Conservation (phyloP, 1,140 invertebrate species). For the Papilio dardanus region DNA sequence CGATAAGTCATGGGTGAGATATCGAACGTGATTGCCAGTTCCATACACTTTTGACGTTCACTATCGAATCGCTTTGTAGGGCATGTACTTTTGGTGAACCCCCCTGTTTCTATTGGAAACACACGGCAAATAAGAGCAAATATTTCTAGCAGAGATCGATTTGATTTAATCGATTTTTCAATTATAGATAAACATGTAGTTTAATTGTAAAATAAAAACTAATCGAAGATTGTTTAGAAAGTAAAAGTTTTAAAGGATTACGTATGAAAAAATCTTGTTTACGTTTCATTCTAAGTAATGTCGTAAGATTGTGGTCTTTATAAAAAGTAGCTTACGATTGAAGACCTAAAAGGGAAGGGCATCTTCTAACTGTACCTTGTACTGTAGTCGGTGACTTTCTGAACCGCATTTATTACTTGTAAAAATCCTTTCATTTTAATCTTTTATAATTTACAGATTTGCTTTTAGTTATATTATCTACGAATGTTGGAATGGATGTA, state of each 20-base stretch:
- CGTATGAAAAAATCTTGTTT: constrained; percentile 59
- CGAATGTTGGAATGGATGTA: too few relatives aligned
- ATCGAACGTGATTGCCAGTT: too few relatives aligned
- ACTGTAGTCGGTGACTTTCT: constrained; percentile 37
- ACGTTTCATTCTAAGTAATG: constrained; percentile 64
- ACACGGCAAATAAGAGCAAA: constrained; percentile 43
- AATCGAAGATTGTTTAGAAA: constrained; percentile 50
- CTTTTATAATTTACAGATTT: neutral
- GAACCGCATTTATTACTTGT: neutral
- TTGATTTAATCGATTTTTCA: constrained; percentile 2
- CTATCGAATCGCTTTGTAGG: too few relatives aligned
- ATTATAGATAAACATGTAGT: neutral
- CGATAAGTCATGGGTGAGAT: too few relatives aligned
- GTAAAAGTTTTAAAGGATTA: constrained; percentile 58
- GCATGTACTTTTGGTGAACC: too few relatives aligned
- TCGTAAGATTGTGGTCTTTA: constrained; percentile 49
- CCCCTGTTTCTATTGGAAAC: neutral
- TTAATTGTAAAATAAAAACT: neutral
- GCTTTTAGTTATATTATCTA: neutral
- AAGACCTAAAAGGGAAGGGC: constrained; percentile 57
- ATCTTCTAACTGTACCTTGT: constrained; percentile 57
- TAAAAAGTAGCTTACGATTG: constrained; percentile 59
- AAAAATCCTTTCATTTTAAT: neutral
- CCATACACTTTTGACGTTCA: too few relatives aligned
- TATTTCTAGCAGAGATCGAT: constrained; percentile 25